These are phyloP conservation scores for Poecilus cupreus DNA, from an alignment of 2,888 invertebrate species.

Conservation along the genomic window DNA sequence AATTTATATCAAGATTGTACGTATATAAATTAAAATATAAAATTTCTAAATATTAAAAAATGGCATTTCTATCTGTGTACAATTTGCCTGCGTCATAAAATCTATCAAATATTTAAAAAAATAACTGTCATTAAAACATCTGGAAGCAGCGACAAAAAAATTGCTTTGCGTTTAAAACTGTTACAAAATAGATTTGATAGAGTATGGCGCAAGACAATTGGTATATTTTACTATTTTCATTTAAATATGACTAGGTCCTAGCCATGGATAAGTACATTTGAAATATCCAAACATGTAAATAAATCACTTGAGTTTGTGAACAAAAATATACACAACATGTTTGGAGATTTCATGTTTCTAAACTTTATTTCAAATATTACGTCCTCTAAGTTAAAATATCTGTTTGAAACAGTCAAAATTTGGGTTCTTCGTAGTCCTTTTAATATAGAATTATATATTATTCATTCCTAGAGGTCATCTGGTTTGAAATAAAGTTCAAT, in stretches of 20 bases:
- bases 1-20: slow-evolving; percentile 56
- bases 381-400: too few species aligned
- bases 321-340: background rate
- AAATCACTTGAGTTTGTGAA: background rate
- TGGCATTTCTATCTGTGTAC: slow-evolving; percentile 48
- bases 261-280: slow-evolving; percentile 49
- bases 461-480: too few species aligned
- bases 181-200: slow-evolving; percentile 10
- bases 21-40: slow-evolving; percentile 57
- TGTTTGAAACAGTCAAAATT: too few species aligned
- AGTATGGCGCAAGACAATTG: background rate
- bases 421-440: too few species aligned
- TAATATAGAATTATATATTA: too few species aligned
- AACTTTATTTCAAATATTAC: background rate
- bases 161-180: background rate
- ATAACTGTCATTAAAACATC: background rate
- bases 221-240: slow-evolving; percentile 24
- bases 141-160: background rate
- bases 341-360: slow-evolving; percentile 14
- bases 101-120: slow-evolving; percentile 17
- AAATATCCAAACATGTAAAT: slow-evolving; percentile 20
- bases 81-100: background rate
- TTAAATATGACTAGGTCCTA: slow-evolving; percentile 50
- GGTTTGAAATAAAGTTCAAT: too few species aligned
- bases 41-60: slow-evolving; percentile 55